phyloP scores from a whole-genome alignment of 2,888 invertebrate genomes.

The Eilema caniola region DNA sequence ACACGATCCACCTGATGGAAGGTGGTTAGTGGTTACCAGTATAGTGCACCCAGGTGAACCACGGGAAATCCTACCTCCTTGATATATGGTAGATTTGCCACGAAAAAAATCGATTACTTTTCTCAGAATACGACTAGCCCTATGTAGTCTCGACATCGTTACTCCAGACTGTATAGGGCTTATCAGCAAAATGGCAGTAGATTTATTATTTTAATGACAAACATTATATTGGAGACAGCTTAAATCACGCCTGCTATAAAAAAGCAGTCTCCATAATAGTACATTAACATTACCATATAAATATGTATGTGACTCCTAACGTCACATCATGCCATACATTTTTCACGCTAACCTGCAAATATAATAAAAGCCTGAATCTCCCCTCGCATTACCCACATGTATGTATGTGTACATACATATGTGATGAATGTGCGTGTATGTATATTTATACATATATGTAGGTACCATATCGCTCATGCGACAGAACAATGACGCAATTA shows the following conservation, averaged over 20 bases:
- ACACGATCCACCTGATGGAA: too few relatives aligned
- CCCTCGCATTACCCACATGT: slow-evolving; percentile 18
- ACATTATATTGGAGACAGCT: not conserved
- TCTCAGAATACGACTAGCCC: too few relatives aligned
- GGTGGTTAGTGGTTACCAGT: too few relatives aligned
- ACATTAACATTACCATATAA: slow-evolving; percentile 50
- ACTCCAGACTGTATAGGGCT: too few relatives aligned
- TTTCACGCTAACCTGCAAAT: slow-evolving; percentile 73
- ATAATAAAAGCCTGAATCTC: slow-evolving; percentile 70
- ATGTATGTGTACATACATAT: slow-evolving; percentile 6
- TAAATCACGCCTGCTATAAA: not conserved
- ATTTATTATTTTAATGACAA: too few relatives aligned
- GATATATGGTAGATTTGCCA: too few relatives aligned
- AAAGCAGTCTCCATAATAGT: slow-evolving; percentile 25
- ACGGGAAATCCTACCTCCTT: too few relatives aligned
- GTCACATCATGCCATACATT: slow-evolving; percentile 69
- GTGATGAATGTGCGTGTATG: not conserved
- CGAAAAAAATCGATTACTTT: too few relatives aligned
- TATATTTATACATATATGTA: not conserved
- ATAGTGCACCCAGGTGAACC: too few relatives aligned
- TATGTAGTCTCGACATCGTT: too few relatives aligned
- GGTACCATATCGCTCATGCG: not conserved
- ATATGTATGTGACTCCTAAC: slow-evolving; percentile 45
- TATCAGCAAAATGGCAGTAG: too few relatives aligned
- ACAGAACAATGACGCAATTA: not conserved